phyloP scores from a whole-genome alignment of 2,113 vertebrate species.

The Kryptolebias marmoratus region DNA sequence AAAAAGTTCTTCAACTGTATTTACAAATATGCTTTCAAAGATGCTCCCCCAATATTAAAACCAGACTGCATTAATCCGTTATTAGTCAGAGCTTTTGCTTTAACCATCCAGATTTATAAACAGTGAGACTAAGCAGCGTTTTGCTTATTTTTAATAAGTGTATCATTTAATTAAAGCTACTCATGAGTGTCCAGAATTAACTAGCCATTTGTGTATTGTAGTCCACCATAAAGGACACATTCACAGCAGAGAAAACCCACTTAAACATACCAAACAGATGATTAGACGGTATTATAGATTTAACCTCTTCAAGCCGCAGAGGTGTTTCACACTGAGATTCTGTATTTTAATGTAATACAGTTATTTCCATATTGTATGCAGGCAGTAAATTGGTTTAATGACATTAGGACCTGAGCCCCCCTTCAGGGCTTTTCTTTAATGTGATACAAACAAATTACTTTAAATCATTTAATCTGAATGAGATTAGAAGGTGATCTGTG shows the following conservation, averaged over 20 bases:
- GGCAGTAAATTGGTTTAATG: conserved; percentile 20
- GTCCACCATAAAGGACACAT: background rate
- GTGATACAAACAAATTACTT: conserved; percentile 41
- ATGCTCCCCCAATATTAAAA: background rate
- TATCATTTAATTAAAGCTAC: conserved; percentile 49
- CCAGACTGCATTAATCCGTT: conserved; percentile 29
- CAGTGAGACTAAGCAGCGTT: conserved; percentile 7
- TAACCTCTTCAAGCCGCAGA: background rate
- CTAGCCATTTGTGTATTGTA: conserved; percentile 7
- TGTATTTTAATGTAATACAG: conserved; percentile 18
- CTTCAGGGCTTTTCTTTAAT: conserved; percentile 21
- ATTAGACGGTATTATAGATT: conserved; percentile 26
- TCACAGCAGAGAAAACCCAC: background rate
- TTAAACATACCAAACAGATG: conserved; percentile 12
- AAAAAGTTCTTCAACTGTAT: background rate
- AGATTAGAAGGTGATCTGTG: conserved; percentile 31
- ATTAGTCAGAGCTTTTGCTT: conserved; percentile 28
- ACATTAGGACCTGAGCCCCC: conserved; percentile 7
- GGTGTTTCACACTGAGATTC: background rate
- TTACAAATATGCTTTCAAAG: background rate
- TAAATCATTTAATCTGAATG: conserved; percentile 25
- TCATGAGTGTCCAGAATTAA: conserved; percentile 32
- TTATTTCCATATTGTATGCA: conserved; percentile 7
- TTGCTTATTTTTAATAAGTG: conserved; percentile 10
- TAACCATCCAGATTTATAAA: conserved; percentile 38